phyloP scores from a whole-genome alignment of 2,888 invertebrate genomes.

The Heliconius ethilla region DNA sequence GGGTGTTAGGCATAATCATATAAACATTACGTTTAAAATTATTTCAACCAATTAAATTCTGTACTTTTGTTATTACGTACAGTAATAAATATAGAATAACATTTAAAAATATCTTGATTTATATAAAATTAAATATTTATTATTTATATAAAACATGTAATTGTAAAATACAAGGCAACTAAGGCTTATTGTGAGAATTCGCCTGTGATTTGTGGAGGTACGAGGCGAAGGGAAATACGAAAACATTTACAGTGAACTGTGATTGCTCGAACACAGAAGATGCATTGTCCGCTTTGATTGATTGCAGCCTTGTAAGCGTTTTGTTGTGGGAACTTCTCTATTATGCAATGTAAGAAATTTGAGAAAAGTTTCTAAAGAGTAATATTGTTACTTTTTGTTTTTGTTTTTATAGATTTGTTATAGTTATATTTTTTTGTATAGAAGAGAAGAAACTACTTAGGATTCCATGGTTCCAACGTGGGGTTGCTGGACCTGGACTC shows the following conservation, averaged over 20 bases:
- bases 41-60: background rate
- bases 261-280: constrained; percentile 15
- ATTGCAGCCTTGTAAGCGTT: constrained; percentile 7
- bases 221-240: constrained; percentile 13
- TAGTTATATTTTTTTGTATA: background rate
- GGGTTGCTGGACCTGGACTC: no score
- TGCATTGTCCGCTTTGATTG: constrained; percentile 28
- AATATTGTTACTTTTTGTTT: background rate
- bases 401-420: background rate
- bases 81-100: background rate
- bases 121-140: no score
- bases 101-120: background rate
- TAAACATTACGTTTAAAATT: no score
- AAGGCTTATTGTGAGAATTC: background rate
- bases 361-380: background rate
- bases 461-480: no score
- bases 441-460: no score
- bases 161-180: background rate
- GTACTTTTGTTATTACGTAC: background rate
- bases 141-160: background rate
- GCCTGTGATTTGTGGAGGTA: constrained; percentile 13
- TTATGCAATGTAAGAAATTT: background rate
- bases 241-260: constrained; percentile 24
- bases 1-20: no score
- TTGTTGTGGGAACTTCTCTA: background rate